Base-by-base conservation (phyloP, 2,113 vertebrate genomes). In the Channa argus region DNA sequence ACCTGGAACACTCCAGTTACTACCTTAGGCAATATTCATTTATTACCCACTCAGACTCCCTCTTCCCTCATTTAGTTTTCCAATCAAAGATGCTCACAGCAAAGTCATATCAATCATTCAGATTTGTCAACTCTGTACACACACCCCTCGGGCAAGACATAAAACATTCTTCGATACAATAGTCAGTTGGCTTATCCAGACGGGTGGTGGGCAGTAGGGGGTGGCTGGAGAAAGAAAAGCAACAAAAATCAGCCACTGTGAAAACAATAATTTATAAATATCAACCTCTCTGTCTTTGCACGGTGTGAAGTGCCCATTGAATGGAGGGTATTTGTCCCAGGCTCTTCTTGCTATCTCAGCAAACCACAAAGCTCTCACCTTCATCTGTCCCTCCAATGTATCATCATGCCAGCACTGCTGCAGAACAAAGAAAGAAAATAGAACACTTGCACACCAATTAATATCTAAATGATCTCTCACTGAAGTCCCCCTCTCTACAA, bases 51-150 rank as follows among this genome's bases (percentile, higher is more conserved):
- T 66, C 52, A 0, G 37, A 15, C 74, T 74, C 38, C 54, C 34
- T 44, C 55, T 33, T 50, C 70, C 8, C 71, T 78, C 72, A 77
- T 89, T 82, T 83, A 83, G 65, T 82, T 83, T 83, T 80, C 75
- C 84, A 86, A 89, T 89, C 75, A 60, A 71, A 88, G 80, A 80
- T 56, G 59, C 71, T 72, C 55, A 49, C 12, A 56, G 82, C 82
- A 68, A 87, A 82, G 82, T 64, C 24, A 33, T 79, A 86, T 91
- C 73, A 89, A 86, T 91, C 83, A 86, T 87, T 82, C 65, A 69
- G 77, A 78, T 74, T 75, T 84, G 79, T 83, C 88, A 88, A 13
- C 70, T 72, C 53, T 13, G 66, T 78, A 55, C 68, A 84, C 74
- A 73, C 58, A 75, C 41, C 82, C 84, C 76, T 71, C 71, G 34